phyloP scores from a whole-genome alignment of 2,797 vertebrate genomes.

The Sebastolobus alascanus region DNA sequence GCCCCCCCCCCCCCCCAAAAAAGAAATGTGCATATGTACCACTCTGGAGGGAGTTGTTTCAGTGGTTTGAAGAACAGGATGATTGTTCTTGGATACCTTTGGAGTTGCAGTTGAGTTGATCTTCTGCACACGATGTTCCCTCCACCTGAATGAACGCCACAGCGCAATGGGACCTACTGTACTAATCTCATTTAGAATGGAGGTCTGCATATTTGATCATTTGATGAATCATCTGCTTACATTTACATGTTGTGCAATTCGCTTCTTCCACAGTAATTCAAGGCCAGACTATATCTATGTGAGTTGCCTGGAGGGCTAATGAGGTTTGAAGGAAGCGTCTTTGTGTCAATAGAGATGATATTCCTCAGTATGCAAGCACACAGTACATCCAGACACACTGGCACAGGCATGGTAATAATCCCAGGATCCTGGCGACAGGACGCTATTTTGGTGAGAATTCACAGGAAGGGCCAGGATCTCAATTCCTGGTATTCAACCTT shows the following conservation, averaged over 20 bases:
- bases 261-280: not conserved
- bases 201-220: too few relatives aligned
- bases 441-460: not conserved
- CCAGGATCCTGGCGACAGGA: not conserved
- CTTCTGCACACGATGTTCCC: rapidly evolving
- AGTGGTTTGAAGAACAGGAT: too few relatives aligned
- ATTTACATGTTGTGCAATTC: too few relatives aligned
- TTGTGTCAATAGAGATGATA: not conserved
- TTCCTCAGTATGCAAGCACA: not conserved
- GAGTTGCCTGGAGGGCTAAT: not conserved
- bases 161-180: too few relatives aligned
- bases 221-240: too few relatives aligned
- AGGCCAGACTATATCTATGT: not conserved
- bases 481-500: not conserved
- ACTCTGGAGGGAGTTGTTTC: too few relatives aligned
- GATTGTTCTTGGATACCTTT: too few relatives aligned
- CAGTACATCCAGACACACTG: not conserved
- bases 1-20: too few relatives aligned
- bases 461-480: not conserved
- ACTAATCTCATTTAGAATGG: too few relatives aligned
- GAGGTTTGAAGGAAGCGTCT: not conserved
- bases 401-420: not conserved
- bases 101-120: too few relatives aligned
- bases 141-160: too few relatives aligned
- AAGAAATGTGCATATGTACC: too few relatives aligned